Evolutionary conservation across 2,113 vertebrate species (phyloP).

Genomic region (Gymnorhina tibicen): DNA sequence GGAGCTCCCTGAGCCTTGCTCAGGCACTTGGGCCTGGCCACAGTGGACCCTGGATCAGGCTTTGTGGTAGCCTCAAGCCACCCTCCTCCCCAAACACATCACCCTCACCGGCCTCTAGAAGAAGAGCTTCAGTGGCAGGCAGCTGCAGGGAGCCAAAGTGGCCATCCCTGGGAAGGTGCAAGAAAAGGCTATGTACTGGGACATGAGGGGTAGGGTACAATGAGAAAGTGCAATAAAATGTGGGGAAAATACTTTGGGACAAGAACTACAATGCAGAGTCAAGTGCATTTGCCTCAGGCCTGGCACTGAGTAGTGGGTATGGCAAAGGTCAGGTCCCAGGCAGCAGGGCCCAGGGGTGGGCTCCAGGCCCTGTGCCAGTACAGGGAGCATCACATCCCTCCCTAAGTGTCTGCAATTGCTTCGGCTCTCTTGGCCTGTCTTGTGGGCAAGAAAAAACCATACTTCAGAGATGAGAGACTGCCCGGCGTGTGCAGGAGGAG

Average conservation of each 20-base stretch:
- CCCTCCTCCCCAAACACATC: rapidly evolving
- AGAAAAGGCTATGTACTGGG: rapidly evolving
- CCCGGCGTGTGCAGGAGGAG: rapidly evolving
- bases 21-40: not conserved
- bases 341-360: rapidly evolving
- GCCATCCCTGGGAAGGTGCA: not conserved
- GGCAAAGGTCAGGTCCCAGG: rapidly evolving
- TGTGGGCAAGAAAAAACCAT: rapidly evolving
- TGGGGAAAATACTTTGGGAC: not conserved
- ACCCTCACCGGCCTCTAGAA: not conserved
- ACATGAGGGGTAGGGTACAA: not conserved
- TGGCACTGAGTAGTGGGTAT: not conserved
- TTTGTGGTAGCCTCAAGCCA: not conserved
- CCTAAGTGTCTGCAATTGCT: rapidly evolving
- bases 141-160: not conserved
- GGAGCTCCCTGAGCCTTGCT: not conserved
- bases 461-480: not conserved
- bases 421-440: not conserved
- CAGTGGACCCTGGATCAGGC: not conserved
- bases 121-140: not conserved
- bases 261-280: not conserved
- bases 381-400: not conserved
- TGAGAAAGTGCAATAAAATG: not conserved
- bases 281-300: not conserved
- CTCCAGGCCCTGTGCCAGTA: not conserved